Base-by-base conservation (phyloP, 2,888 invertebrate genomes). In the Eupelmus urozonus region DNA sequence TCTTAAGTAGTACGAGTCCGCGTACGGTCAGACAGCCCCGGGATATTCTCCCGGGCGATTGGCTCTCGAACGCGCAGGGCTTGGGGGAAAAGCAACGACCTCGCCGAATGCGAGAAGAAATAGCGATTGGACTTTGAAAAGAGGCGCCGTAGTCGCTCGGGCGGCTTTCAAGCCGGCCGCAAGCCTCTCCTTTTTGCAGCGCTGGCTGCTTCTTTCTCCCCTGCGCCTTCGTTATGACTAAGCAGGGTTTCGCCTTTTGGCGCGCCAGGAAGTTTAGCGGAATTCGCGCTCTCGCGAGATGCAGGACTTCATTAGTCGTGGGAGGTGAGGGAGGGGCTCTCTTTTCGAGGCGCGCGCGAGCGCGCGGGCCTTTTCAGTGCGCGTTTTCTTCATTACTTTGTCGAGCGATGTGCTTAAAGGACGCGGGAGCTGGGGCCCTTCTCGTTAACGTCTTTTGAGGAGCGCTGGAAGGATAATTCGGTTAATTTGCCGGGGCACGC, bases 221-320 rank as follows among this genome's bases (percentile, higher is more conserved):
- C 53, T 53, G 1, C 20, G 16, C 20, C 20, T 20, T 53, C 45
- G 9, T 45, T 53, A 16, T 16, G 20, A 20, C 2, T 53, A 13
- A 34, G 34, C 34, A 34, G 34, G 9, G 34, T 34, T 34, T 34
- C 34, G 3, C 9, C 34, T 34, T 5, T 9, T 34, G 34, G 34
- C 34, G n/a, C 57, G 27, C 20, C 16, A 18, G 60, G 42, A 62
- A 69, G 76, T 69, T 76, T 69, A 76, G 45, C 29, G 59, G 53
- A 66, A 66, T 66, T 13, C 53, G 53, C 53, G 18, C 40, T 62
- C 20, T 16, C 18, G 7, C 13, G 16, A 45, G 13, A 45, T 2
- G 45, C 7, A 27, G 71, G 70, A 78, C 78, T 78, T 78, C 78
- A 78, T 78, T 78, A 78, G 78, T 72, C 73, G 73, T 73, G 53